A percentile compares a stretch with the other conserved stretches of the same genome.
These are phyloP conservation scores for Lophius americanus DNA, from an alignment of 2,797 vertebrate species.

Conservation along the genomic window DNA sequence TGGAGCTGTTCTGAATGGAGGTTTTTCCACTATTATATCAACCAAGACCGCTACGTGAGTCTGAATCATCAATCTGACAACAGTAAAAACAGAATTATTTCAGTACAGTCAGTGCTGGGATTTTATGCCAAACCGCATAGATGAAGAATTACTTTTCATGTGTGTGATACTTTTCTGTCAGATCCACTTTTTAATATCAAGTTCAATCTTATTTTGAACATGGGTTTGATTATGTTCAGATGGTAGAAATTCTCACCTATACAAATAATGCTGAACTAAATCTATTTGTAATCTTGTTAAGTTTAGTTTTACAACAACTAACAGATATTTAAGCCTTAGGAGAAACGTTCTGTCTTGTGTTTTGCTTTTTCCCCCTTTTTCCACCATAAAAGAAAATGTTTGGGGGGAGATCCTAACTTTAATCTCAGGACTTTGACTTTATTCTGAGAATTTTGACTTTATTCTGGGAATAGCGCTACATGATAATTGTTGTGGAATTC, in stretches of 20 bases:
- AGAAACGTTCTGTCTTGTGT: too few relatives aligned
- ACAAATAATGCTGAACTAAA: background rate
- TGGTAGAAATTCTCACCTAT: background rate
- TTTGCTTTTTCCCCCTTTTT: too few relatives aligned
- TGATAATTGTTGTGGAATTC: too few relatives aligned
- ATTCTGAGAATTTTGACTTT: too few relatives aligned
- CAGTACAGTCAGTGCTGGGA: background rate
- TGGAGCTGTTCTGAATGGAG: slow-evolving; percentile 33
- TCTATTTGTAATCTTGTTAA: background rate
- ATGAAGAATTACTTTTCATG: slow-evolving; percentile 52
- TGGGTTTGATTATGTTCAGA: background rate
- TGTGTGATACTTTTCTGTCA: slow-evolving; percentile 22
- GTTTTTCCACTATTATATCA: slow-evolving; percentile 61
- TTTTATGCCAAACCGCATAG: slow-evolving; percentile 26
- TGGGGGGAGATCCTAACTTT: too few relatives aligned
- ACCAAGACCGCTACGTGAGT: background rate
- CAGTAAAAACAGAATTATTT: background rate
- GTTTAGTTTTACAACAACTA: slow-evolving; percentile 6
- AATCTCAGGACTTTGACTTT: too few relatives aligned
- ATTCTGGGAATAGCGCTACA: too few relatives aligned
- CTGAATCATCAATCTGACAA: background rate
- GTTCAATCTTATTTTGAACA: background rate
- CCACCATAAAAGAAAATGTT: too few relatives aligned
- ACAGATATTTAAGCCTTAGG: too few relatives aligned
- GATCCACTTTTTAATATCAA: slow-evolving; percentile 5